These are phyloP conservation scores for Euglossa dilemma DNA, from an alignment of 1,140 invertebrate species.

Conservation along the genomic window DNA sequence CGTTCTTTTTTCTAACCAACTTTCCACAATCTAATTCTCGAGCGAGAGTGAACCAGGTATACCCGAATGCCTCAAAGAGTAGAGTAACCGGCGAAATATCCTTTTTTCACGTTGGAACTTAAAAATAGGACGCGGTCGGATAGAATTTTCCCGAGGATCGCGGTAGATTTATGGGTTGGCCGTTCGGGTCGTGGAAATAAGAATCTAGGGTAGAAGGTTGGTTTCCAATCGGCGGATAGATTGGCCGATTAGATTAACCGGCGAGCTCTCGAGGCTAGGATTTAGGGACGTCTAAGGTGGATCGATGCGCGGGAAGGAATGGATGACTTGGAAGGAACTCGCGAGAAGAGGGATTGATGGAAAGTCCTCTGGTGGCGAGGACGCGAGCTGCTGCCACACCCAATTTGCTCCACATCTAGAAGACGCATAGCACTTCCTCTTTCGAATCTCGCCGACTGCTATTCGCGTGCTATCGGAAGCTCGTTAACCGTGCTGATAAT, in stretches of 20 bases:
- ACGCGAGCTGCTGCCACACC: slow-evolving; percentile 30
- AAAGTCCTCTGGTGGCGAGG: slow-evolving; percentile 34
- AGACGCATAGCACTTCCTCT: neutral
- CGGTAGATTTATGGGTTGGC: no score
- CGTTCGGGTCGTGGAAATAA: neutral
- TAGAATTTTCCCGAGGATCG: neutral
- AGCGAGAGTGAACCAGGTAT: no score
- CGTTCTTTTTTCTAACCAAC: neutral
- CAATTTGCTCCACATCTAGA: slow-evolving; percentile 25
- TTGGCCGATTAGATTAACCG: neutral
- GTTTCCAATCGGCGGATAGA: neutral
- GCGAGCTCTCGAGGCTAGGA: neutral
- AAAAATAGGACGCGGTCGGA: no score
- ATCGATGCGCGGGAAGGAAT: neutral
- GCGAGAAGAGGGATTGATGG: slow-evolving; percentile 7
- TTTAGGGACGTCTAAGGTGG: neutral
- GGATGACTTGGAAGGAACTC: neutral
- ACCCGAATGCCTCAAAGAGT: no score
- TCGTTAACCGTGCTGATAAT: neutral
- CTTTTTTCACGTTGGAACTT: no score
- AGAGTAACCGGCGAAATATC: no score
- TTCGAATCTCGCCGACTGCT: neutral
- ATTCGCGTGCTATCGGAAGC: neutral
- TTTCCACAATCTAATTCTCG: no score
- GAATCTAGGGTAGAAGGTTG: neutral